These are phyloP conservation scores for Trachelipus rathkii DNA, from an alignment of 1,140 invertebrate species.

Conservation along the genomic window DNA sequence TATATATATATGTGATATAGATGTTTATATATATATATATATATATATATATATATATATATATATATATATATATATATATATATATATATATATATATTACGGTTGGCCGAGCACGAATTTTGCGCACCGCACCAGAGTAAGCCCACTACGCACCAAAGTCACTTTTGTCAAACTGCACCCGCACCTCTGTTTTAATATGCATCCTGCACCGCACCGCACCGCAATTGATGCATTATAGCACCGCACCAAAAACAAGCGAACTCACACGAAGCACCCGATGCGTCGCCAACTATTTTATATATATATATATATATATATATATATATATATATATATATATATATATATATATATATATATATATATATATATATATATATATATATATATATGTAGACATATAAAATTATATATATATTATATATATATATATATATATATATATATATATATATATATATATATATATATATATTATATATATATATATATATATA, in stretches of 20 bases:
- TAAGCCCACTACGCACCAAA: too few species aligned
- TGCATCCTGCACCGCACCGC: too few species aligned
- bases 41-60: slow-evolving; percentile 11
- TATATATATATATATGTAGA: slow-evolving; percentile 6
- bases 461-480: background rate
- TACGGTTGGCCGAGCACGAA: too few species aligned
- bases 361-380: slow-evolving; percentile 17
- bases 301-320: slow-evolving; percentile 22
- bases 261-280: too few species aligned
- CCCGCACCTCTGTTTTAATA: too few species aligned
- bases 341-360: slow-evolving; percentile 19
- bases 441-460: slow-evolving; percentile 17
- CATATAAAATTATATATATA: slow-evolving; percentile 14
- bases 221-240: too few species aligned
- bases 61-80: slow-evolving; percentile 11
- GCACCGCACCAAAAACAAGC: too few species aligned
- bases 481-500: slow-evolving; percentile 23
- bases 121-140: too few species aligned
- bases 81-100: slow-evolving; percentile 22
- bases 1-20: background rate
- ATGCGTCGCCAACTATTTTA: too few species aligned
- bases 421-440: slow-evolving; percentile 25
- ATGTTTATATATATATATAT: background rate
- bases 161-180: too few species aligned
- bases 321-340: background rate